A percentile compares a stretch with the other conserved stretches of the same genome.
phyloP scores from a whole-genome alignment of 2,113 vertebrate species.

The Laticauda laticaudata region DNA sequence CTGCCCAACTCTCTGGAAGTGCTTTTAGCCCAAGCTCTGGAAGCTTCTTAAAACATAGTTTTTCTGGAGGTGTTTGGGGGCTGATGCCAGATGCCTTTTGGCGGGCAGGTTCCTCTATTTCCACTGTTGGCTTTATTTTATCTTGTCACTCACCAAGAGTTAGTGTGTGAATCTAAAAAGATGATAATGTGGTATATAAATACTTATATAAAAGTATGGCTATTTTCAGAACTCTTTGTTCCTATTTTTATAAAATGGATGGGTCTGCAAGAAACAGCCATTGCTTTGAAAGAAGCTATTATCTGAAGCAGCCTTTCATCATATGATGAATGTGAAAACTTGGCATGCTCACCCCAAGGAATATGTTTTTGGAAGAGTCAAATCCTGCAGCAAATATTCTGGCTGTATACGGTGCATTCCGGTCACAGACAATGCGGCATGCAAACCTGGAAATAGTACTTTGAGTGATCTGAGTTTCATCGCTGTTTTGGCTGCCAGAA shows the following conservation, averaged over 20 bases:
- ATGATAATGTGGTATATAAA: not conserved
- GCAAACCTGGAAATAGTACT: constrained; percentile 98
- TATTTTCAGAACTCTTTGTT: not conserved
- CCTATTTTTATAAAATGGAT: not conserved
- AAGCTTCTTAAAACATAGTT: not conserved
- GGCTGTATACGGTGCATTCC: constrained; percentile 86
- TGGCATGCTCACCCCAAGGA: constrained; percentile 86
- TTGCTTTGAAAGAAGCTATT: not conserved
- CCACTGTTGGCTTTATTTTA: not conserved
- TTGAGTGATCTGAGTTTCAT: constrained; percentile 92
- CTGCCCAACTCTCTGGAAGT: not conserved
- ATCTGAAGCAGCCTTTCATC: not conserved
- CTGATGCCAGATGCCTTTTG: not conserved
- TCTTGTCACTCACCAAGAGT: not conserved
- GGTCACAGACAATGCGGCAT: constrained; percentile 93
- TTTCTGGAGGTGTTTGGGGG: not conserved
- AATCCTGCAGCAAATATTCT: constrained; percentile 97
- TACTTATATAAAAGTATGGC: not conserved
- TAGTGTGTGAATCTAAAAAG: not conserved
- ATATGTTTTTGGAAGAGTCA: constrained; percentile 98
- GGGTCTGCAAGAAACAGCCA: not conserved
- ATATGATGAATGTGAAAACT: not conserved
- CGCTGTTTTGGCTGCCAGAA: constrained; percentile 85
- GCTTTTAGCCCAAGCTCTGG: not conserved
- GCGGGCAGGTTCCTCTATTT: not conserved